Percentiles rank a stretch among this genome's conserved stretches.
phyloP scores from a whole-genome alignment of 2,113 vertebrate genomes.

The Grammomys dolichurus region DNA sequence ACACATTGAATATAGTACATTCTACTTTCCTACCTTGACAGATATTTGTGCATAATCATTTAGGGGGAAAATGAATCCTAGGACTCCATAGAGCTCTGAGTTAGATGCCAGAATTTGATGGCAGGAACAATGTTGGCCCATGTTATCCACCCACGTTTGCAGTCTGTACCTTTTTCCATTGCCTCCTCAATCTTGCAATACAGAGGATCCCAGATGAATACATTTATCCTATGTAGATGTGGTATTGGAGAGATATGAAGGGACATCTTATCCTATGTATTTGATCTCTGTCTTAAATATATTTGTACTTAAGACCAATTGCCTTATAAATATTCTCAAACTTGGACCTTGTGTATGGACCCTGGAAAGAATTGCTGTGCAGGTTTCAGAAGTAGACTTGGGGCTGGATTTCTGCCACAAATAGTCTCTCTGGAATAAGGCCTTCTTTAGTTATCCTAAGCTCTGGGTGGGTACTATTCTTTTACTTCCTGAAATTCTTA shows the following conservation, averaged over 20 bases:
- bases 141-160: not conserved
- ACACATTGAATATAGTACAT: not conserved
- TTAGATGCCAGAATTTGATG: fast-evolving
- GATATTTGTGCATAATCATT: not conserved
- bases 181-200: not conserved
- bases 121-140: not conserved
- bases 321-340: not conserved
- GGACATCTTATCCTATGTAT: not conserved
- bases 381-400: not conserved
- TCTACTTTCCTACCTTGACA: not conserved
- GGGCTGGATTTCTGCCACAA: not conserved
- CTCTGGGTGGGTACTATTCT: fast-evolving
- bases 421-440: not conserved
- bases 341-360: not conserved
- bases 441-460: not conserved
- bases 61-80: not conserved
- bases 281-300: not conserved
- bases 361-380: not conserved
- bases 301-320: not conserved
- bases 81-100: not conserved
- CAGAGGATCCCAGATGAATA: not conserved
- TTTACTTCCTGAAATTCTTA: not conserved
- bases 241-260: no score
- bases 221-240: not conserved
- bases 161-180: not conserved